Percentiles rank a stretch among this genome's conserved stretches.
phyloP scores from a whole-genome alignment of 2,888 invertebrate genomes.

The Cataglyphis livida region DNA sequence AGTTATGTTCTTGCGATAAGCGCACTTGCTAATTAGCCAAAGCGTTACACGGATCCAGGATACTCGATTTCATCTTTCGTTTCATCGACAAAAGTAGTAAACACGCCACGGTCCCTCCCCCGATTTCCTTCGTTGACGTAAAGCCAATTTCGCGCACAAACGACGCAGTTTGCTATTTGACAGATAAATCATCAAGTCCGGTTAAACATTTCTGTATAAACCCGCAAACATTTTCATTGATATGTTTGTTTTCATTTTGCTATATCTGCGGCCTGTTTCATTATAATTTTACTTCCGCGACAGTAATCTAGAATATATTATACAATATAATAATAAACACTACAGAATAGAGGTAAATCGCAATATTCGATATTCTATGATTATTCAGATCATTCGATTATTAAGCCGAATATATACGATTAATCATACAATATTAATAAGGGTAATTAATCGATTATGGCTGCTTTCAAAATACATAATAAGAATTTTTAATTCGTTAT shows the following conservation, averaged over 20 bases:
- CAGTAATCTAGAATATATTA: slow-evolving; percentile 2
- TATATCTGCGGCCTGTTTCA: background rate
- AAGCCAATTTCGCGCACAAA: background rate
- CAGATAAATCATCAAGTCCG: background rate
- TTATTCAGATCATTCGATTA: slow-evolving; percentile 25
- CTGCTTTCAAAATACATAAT: background rate
- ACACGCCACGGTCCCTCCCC: slow-evolving; percentile 40
- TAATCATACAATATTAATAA: slow-evolving; percentile 39
- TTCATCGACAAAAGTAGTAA: slow-evolving; percentile 58
- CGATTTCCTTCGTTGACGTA: slow-evolving; percentile 1
- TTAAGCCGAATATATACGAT: slow-evolving; percentile 32
- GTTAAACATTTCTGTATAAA: background rate
- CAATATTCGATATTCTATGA: slow-evolving; percentile 14
- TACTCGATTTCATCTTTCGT: slow-evolving; percentile 57
- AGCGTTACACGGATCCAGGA: slow-evolving; percentile 55
- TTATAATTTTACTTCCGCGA: background rate
- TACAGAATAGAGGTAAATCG: slow-evolving; percentile 22
- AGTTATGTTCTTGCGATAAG: slow-evolving; percentile 66
- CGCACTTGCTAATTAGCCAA: slow-evolving; percentile 65
- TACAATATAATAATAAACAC: background rate
- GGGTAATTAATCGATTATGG: slow-evolving; percentile 30
- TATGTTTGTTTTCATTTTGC: background rate
- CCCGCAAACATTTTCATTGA: background rate
- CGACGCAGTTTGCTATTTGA: background rate
- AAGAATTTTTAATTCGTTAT: background rate